Conservation (phyloP, 1,140 invertebrate genomes). For the Ceratosolen solmsi region DNA sequence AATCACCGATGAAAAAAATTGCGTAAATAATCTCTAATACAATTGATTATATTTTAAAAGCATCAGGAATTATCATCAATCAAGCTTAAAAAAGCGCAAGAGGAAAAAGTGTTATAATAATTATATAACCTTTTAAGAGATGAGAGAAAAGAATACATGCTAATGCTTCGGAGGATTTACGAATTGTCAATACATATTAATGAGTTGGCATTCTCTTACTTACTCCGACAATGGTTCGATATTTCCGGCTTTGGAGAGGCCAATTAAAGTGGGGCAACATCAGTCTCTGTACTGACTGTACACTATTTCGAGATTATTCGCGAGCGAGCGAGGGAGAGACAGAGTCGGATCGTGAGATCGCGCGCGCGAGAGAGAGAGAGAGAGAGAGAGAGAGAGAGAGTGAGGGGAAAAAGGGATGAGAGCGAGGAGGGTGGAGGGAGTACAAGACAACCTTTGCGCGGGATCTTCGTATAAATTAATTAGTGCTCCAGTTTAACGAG, state of each 20-base stretch:
- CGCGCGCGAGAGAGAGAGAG: no score
- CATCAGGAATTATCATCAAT: neutral
- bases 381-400: neutral
- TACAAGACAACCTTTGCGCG: conserved; percentile 19
- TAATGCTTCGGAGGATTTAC: neutral
- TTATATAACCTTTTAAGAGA: neutral
- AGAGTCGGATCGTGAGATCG: no score
- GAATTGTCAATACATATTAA: conserved; percentile 42
- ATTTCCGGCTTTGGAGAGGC: conserved; percentile 41
- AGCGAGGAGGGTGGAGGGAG: neutral
- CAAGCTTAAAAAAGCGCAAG: neutral
- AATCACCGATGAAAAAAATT: no score
- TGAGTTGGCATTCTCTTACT: conserved; percentile 7
- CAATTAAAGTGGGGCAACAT: conserved; percentile 35
- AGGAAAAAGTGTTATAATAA: neutral
- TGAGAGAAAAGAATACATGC: neutral
- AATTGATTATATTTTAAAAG: neutral
- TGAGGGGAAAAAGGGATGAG: neutral
- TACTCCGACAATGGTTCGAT: conserved; percentile 22
- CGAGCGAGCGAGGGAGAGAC: neutral
- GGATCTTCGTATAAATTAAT: conserved; percentile 50
- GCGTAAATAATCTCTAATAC: neutral
- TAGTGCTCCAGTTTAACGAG: conserved; percentile 48
- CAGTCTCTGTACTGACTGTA: neutral
- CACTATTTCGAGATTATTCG: conserved; percentile 40